Evolutionary conservation across 2,888 invertebrate species (phyloP), one percentile per base, ranked within the genome.

Genomic region (Limnephilus auricula): DNA sequence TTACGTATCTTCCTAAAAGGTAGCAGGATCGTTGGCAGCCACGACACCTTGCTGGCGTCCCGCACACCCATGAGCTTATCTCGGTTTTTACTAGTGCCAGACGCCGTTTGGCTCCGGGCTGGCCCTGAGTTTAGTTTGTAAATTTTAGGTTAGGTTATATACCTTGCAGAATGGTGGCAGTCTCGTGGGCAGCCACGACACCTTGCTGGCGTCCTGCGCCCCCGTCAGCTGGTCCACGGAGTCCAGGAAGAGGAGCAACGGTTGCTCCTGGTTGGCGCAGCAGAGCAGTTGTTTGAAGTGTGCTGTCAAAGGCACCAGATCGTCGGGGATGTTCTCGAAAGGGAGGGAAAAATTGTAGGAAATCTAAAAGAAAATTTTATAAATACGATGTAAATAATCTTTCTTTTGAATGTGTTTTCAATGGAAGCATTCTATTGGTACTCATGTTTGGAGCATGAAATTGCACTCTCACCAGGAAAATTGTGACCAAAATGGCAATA

Each of bases 211-310:
- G 94, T 98, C 98, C 93, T 99, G 99, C 0, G 98, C 98, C 0
- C 98, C 99, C 10, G 99, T 99, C 88, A 99, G 96, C 95, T 99
- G 99, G 95, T 99, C 99, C 1, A 99, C 98, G 0, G 99, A 99
- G 95, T 99, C 99, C 94, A 99, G 95, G 94, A 99, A 99, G 83
- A 99, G 96, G 0, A 99, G 96, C 84, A 99, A 95, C 0, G 99
- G 99, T 94, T 98, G 98, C 93, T 98, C 97, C 92, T 96, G 95
- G 0, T 97, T 97, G 0, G 99, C 99, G 94, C 98, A 96, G 12
- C 98, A 98, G 92, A 99, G 95, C 85, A 99, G 96, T 93, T 99
- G 98, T 95, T 99, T 99, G 95, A 99, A 99, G 95, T 99, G 98
- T 0, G 99, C 99, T 10, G 99, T 99, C 79, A 99, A 96, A 1